phyloP scores from a whole-genome alignment of 2,888 invertebrate species.

The Ceratothoa steindachneri region DNA sequence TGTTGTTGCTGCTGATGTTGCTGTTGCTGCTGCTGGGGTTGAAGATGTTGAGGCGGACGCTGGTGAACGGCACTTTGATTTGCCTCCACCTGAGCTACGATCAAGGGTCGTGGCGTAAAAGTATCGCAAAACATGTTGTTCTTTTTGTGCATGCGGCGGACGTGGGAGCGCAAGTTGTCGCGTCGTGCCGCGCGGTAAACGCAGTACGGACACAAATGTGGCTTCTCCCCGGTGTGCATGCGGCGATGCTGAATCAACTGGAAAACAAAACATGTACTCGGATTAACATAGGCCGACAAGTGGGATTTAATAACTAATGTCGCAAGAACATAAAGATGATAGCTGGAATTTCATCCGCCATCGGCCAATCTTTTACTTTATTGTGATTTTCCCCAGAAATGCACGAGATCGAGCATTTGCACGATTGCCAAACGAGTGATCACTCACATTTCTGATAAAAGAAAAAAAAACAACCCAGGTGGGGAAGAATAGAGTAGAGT shows the following conservation, averaged over 20 bases:
- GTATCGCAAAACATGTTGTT: slow-evolving; percentile 60
- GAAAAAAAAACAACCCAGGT: too few species aligned
- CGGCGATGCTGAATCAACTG: slow-evolving; percentile 43
- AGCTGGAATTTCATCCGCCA: not conserved
- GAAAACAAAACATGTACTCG: not conserved
- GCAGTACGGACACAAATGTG: slow-evolving; percentile 58
- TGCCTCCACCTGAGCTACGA: slow-evolving; percentile 50
- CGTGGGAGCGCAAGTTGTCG: slow-evolving; percentile 60
- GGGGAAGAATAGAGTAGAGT: too few species aligned
- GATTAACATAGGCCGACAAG: not conserved
- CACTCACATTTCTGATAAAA: too few species aligned
- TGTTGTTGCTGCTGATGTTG: slow-evolving; percentile 8
- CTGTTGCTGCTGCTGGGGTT: slow-evolving; percentile 13
- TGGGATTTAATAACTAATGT: not conserved
- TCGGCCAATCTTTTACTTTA: too few species aligned
- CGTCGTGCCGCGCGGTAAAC: slow-evolving; percentile 59
- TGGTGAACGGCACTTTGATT: not conserved
- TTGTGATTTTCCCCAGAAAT: too few species aligned
- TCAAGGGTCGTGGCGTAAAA: slow-evolving; percentile 58
- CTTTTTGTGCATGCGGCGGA: slow-evolving; percentile 59
- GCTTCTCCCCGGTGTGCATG: slow-evolving; percentile 46
- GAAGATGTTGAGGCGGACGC: slow-evolving; percentile 2
- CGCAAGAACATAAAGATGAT: not conserved
- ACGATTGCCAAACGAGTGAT: too few species aligned
- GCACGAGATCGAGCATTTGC: too few species aligned